Percentiles rank a stretch among this genome's conserved stretches.
These are phyloP conservation scores for Atractosteus spatula DNA, from an alignment of 2,113 vertebrate genomes.

Conservation along the genomic window DNA sequence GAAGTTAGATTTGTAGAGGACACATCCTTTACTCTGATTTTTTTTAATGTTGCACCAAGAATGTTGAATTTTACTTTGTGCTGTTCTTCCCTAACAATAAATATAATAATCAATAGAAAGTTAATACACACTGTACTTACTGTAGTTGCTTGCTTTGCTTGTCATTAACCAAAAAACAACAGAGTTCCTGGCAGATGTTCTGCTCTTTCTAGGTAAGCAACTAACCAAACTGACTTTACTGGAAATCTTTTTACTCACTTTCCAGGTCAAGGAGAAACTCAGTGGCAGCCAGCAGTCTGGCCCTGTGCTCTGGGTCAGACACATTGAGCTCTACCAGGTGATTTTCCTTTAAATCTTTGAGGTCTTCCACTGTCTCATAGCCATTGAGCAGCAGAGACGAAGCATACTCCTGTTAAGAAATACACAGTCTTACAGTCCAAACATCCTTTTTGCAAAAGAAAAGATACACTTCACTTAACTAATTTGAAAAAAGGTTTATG, in stretches of 20 bases:
- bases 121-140: no score
- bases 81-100: no score
- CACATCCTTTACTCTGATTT: no score
- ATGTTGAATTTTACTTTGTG: no score
- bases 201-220: no score
- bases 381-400: conserved; percentile 89
- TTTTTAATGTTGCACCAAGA: no score
- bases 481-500: not conserved
- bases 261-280: conserved; percentile 76
- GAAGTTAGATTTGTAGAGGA: no score
- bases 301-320: conserved; percentile 80
- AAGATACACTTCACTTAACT: not conserved
- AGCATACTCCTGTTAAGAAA: conserved; percentile 74
- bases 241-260: conserved; percentile 62
- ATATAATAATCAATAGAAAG: no score
- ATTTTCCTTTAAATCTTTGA: conserved; percentile 85
- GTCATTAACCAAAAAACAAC: no score
- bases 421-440: conserved; percentile 13
- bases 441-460: not conserved
- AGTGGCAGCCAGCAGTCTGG: conserved; percentile 76
- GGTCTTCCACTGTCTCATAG: conserved; percentile 89
- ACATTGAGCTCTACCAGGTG: conserved; percentile 91
- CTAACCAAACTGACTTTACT: no score
- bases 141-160: no score
- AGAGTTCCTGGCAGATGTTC: no score